Evolutionary conservation across 2,113 vertebrate species (phyloP).

Genomic region (Sturnira hondurensis): DNA sequence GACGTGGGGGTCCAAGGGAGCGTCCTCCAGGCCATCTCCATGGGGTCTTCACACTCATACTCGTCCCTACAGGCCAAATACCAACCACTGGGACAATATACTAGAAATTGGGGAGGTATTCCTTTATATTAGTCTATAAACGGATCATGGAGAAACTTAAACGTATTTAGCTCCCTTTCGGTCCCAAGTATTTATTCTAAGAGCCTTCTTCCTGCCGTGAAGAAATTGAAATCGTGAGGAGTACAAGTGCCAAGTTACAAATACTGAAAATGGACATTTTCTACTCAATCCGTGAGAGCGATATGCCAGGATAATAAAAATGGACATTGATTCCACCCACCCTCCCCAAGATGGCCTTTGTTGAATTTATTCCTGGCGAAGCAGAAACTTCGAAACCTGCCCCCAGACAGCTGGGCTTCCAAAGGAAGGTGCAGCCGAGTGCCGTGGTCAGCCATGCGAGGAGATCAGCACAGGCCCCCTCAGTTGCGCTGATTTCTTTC

Average conservation of each 20-base stretch:
- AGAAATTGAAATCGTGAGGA: background rate
- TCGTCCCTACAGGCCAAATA: slow-evolving; percentile 39
- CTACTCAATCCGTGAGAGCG: background rate
- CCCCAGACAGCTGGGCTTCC: background rate
- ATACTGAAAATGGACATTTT: background rate
- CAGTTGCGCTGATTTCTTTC: background rate
- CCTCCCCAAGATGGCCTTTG: background rate
- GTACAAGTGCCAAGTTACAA: background rate
- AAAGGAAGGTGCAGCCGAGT: background rate
- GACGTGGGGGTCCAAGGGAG: slow-evolving; percentile 61
- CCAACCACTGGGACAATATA: slow-evolving; percentile 16
- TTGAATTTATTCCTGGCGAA: background rate
- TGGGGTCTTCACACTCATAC: slow-evolving; percentile 53
- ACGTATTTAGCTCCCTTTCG: background rate
- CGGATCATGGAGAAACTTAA: accelerated
- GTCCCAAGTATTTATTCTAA: background rate
- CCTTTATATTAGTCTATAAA: background rate
- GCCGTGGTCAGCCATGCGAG: no score
- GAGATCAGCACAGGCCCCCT: background rate
- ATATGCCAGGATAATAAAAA: background rate
- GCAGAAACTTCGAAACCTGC: background rate
- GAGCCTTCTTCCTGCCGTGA: background rate
- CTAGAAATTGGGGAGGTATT: background rate
- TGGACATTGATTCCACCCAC: background rate
- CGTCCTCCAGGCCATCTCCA: slow-evolving; percentile 59